Evolutionary conservation across 2,113 vertebrate species (phyloP), one percentile per base, ranked within the genome.

Genomic region (Gallinago paraguaiae): DNA sequence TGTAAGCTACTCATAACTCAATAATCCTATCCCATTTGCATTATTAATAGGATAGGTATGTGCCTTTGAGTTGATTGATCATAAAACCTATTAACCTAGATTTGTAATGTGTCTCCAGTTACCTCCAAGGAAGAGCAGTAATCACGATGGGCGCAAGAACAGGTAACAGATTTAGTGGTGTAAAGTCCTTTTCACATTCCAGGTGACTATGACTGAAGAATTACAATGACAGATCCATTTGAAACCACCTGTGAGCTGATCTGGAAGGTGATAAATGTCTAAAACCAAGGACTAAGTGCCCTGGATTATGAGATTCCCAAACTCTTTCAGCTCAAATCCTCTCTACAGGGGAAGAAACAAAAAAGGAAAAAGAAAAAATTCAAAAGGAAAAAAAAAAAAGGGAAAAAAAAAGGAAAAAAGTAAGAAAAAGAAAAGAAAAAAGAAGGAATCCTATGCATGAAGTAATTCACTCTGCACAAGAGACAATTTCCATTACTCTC

Each of bases 1-100:
- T 85, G 20, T 82, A 94, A 96, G 82, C 92, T 92, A 93, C 93
- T 93, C 82, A 72, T 88, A 95, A 93, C 86, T 96, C 92, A 92
- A 97, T 96, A 95, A 95, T 93, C 64, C 93, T 54, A 82, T n/a
- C 69, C 46, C 56, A 85, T 89, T 96, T 96, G 88, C 92, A 76
- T 65, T 93, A 95, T 92, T 96, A 94, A 94, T 86, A 71, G 72
- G 87, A 82, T 82, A 97, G 92, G 93, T 92, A 76, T 68, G 50
- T 91, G 74, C 91, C 95, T 96, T 92, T 50, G 82, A 75, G 61
- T 39, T 88, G 90, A 94, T 64, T 77, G 95, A 90, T 95, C 89
- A 39, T 50, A 86, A 82, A 97, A 87, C 79, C 71, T 75, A 56
- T 96, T 96, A 90, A 80, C 82, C 64, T 80, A 82, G 82, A 91